These are phyloP conservation scores for Tyrannus savana DNA, from an alignment of 2,113 vertebrate species.

Conservation along the genomic window DNA sequence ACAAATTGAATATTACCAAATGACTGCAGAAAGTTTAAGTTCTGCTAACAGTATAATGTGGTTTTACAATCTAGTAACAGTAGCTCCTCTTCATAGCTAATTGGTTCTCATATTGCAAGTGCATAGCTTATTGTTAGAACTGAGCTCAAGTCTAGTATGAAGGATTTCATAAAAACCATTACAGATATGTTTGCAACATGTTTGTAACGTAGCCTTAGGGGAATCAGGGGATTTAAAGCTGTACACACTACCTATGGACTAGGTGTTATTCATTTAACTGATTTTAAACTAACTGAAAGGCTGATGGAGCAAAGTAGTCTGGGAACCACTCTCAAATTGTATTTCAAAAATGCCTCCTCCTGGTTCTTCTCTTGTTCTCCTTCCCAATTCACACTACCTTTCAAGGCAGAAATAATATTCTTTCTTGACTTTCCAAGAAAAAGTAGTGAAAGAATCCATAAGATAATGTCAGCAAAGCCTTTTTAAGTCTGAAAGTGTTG, in stretches of 20 bases:
- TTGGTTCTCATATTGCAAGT: background rate
- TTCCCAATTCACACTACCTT: background rate
- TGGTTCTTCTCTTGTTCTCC: background rate
- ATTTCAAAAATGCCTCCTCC: background rate
- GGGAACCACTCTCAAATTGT: background rate
- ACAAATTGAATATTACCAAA: background rate
- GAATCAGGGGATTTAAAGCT: background rate
- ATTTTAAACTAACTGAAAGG: background rate
- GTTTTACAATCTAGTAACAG: background rate
- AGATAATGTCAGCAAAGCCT: background rate
- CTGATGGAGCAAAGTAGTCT: background rate
- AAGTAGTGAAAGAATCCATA: background rate
- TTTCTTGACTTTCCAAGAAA: background rate
- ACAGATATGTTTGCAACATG: background rate
- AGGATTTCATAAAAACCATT: background rate
- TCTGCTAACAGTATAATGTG: background rate
- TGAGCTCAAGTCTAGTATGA: background rate
- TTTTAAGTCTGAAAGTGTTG: background rate
- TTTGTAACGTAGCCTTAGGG: background rate
- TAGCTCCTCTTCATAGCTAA: background rate
- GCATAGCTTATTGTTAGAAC: background rate
- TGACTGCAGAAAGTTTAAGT: background rate
- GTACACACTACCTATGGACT: background rate
- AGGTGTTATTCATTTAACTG: background rate
- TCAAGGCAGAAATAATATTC: background rate